These are phyloP conservation scores for Pheosia gnoma DNA, from an alignment of 2,888 invertebrate genomes.

Conservation along the genomic window DNA sequence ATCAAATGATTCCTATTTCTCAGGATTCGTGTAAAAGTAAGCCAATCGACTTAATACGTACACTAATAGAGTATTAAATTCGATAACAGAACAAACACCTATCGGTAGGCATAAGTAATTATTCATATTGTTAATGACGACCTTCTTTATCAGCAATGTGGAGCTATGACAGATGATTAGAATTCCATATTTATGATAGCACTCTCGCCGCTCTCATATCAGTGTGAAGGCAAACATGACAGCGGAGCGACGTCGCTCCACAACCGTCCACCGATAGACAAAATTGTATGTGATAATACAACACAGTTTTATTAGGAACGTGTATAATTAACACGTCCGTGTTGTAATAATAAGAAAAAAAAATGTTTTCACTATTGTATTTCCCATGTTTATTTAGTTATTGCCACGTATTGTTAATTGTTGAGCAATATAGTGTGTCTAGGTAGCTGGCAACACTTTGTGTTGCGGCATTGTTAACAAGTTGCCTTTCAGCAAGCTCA, in stretches of 20 bases:
- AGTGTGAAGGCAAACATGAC: constrained; percentile 24
- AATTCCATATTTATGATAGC: constrained; percentile 3
- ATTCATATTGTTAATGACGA: constrained; percentile 6
- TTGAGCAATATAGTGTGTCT: too few relatives aligned
- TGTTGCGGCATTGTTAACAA: too few relatives aligned
- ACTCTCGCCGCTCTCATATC: constrained; percentile 23
- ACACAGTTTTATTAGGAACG: constrained; percentile 2
- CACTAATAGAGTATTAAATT: not conserved
- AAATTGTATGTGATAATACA: constrained; percentile 11
- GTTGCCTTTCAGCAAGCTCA: too few relatives aligned
- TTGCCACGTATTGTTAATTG: too few relatives aligned
- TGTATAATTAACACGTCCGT: too few relatives aligned
- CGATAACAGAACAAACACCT: not conserved
- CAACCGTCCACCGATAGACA: not conserved
- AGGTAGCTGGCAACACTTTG: too few relatives aligned
- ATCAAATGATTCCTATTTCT: not conserved
- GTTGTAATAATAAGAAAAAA: too few relatives aligned
- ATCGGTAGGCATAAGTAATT: not conserved
- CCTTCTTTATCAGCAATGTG: constrained; percentile 20
- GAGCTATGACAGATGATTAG: constrained; percentile 22
- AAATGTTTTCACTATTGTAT: too few relatives aligned
- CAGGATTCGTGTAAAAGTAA: too few relatives aligned
- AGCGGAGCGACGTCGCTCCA: constrained; percentile 6
- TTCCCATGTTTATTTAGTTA: too few relatives aligned
- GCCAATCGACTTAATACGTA: not conserved